Base-by-base conservation (phyloP, 2,888 invertebrate species). In the Schizotus pectinicornis region DNA sequence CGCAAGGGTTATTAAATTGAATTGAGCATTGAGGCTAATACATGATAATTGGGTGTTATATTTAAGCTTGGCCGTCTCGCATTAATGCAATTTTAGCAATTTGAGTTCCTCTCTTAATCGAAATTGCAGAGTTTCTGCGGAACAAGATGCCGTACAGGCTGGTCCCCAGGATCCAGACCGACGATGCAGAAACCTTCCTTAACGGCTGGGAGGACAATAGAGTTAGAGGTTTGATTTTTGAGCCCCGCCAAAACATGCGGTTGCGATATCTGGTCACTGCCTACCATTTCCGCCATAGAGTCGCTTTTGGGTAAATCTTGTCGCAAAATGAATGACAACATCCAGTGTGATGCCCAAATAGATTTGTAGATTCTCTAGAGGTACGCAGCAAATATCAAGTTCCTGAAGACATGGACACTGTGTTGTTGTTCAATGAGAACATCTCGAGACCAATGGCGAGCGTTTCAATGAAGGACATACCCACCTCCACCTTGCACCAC, bases 121-220 rank as follows among this genome's bases (percentile, higher is more conserved):
- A 49, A 59, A 41, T 77, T 76, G 35, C 78, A 90, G 94, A 94
- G 71, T 98, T 96, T 81, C 86, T 95, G 65, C 86, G 94, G 55
- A 88, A 85, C 77, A 91, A 92, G 78, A 87, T 98, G 80, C 96
- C 96, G 0, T 91, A 90, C 75, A 90, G 87, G 74, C 79, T 94
- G 70, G 88, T 94, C 50, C 83, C 85, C 53, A 81, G 79, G 37
- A 81, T 96, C n/a, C 86, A 85, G 53, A 66, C 60, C 14, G 90
- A 91, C 31, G 91, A 89, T 72, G 82, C 91, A 34, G 88, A 92
- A 45, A 81, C 82, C 6, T 97, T 96, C 77, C 84, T 97, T 31
- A 86, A 86, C 41, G 94, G 95, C 50, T 97, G 96, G 90, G 86
- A 86, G 59, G 97, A 98, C 81, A 98, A 98, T 79, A 86, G 89